phyloP scores from a whole-genome alignment of 2,888 invertebrate species.

The Synanthedon myopaeformis region DNA sequence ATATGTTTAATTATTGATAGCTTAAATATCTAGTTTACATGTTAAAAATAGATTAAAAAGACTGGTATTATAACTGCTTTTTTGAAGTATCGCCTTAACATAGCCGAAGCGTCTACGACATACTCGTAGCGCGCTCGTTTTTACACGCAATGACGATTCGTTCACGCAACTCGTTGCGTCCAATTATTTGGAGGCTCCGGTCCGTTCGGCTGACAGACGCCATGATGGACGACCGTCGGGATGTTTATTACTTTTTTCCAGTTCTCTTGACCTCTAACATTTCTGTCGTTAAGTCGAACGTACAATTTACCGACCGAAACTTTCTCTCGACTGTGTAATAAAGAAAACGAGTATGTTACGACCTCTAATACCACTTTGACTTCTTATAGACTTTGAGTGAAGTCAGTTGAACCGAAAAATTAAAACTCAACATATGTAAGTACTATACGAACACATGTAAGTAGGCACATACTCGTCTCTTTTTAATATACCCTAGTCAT shows the following conservation, averaged over 20 bases:
- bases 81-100: constrained; percentile 5
- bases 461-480: no score
- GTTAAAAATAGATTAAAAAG: no score
- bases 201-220: constrained; percentile 22
- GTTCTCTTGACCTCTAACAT: constrained; percentile 2
- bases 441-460: no score
- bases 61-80: no score
- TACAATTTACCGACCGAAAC: constrained; percentile 1
- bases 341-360: neutral
- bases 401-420: no score
- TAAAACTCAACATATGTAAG: no score
- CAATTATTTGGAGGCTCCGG: constrained; percentile 37
- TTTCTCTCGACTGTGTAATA: neutral
- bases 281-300: constrained; percentile 1
- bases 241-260: constrained; percentile 27
- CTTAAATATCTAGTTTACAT: no score
- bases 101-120: constrained; percentile 7
- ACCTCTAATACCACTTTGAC: neutral
- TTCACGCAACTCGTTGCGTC: constrained; percentile 20
- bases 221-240: constrained; percentile 36
- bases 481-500: no score
- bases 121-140: constrained; percentile 10
- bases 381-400: neutral
- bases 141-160: constrained; percentile 21
- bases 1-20: no score